Evolutionary conservation across 2,113 vertebrate species (phyloP), one percentile per base, ranked within the genome.

Genomic region (Aptenodytes forsteri): DNA sequence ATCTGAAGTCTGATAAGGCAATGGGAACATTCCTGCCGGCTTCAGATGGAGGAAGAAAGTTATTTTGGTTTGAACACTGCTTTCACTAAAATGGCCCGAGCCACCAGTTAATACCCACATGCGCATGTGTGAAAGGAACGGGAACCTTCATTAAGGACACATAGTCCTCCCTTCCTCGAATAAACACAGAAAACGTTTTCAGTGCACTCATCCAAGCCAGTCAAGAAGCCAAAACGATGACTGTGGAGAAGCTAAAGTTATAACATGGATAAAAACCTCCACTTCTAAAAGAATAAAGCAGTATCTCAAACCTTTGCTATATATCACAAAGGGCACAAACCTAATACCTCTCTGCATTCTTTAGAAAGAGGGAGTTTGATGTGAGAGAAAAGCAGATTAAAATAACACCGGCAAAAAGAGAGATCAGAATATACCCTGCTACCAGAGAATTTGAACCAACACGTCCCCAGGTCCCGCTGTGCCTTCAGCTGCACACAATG

Each of bases 361-460:
- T 83, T 27, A 69, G 86, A 56, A 56, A 73, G 69, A 67, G 40
- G 36, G 75, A 52, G 94, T 73, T 90, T 95, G 93, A 89, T 87
- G 94, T 73, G 49, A 80, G 83, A 80, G 93, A 95, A 92, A 90
- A 85, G 82, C 55, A 25, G 95, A 93, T 87, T 78, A 89, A 96
- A 95, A 93, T 84, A 93, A 90, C 73, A 30, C n/a, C 1, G 59
- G 61, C 9, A 10, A 40, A 44, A 64, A 27, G 5, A n/a, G 38
- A 40, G 69, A 82, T 78, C 50, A 83, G 82, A 75, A 70, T 3
- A 11, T 0, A 34, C 25, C 77, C 61, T 2, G 70, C 85, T 7
- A 64, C 32, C 70, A 11, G 82, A 8, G 56, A 62, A 76, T 1
- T 7, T 2, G 90, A 75, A 27, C 16, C 15, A 0, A 6, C 19